Evolutionary conservation across 2,113 vertebrate species (phyloP).

Genomic region (Machaerirhynchus nigripectus): DNA sequence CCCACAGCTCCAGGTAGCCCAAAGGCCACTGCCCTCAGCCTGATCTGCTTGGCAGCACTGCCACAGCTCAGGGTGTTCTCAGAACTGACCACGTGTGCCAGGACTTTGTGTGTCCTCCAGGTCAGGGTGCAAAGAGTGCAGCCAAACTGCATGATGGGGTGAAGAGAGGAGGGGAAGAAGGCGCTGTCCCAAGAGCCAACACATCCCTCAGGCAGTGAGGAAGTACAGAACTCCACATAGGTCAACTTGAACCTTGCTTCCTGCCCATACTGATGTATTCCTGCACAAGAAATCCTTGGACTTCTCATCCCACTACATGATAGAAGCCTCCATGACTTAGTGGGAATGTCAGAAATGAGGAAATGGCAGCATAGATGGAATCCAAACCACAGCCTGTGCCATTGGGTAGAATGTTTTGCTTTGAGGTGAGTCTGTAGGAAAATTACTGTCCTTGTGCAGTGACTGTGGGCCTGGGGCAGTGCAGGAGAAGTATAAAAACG

Average conservation of each 20-base stretch:
- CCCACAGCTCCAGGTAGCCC: neutral
- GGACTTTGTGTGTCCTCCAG: neutral
- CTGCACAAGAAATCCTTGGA: neutral
- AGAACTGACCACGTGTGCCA: neutral
- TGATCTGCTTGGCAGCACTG: neutral
- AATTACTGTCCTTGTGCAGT: neutral
- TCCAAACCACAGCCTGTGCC: neutral
- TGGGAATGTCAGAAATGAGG: neutral
- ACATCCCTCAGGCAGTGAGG: neutral
- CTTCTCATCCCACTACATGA: neutral
- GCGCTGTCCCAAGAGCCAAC: neutral
- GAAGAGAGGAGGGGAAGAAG: neutral
- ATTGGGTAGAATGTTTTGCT: neutral
- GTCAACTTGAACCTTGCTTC: neutral
- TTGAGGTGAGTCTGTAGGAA: neutral
- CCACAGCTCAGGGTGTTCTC: neutral
- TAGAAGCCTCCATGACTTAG: neutral
- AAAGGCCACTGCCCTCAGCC: neutral
- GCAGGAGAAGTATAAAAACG: neutral
- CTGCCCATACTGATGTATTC: neutral
- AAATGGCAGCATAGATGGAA: neutral
- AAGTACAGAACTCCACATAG: neutral
- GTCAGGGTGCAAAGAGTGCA: neutral
- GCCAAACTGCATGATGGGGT: neutral
- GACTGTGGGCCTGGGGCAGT: neutral